A percentile compares a stretch with the other conserved stretches of the same genome.
Conservation (phyloP, 2,113 vertebrate species). For the Danio rerio region GRCz12tu NC_133191.1:35554001-35554500, state of each 20-base stretch:
- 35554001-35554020: not conserved
- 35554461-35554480: slow-evolving; percentile 79
- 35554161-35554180: not conserved
- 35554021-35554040: not conserved
- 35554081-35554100: slow-evolving; percentile 1
- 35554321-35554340: slow-evolving; percentile 73
- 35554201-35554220: slow-evolving; percentile 21
- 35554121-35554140: not conserved
- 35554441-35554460: slow-evolving; percentile 71
- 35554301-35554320: slow-evolving; percentile 6
- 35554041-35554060: not conserved
- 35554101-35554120: not conserved
- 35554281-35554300: slow-evolving; percentile 15
- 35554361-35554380: slow-evolving; percentile 78
- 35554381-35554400: slow-evolving; percentile 76
- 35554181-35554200: not conserved
- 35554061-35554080: not conserved
- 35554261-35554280: slow-evolving; percentile 37
- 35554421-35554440: slow-evolving; percentile 58
- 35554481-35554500: slow-evolving; percentile 80
- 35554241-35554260: slow-evolving; percentile 27
- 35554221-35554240: slow-evolving; percentile 39
- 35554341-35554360: slow-evolving; percentile 71
- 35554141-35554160: not conserved
- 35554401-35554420: slow-evolving; percentile 70